A percentile compares a stretch with the other conserved stretches of the same genome.
Evolutionary conservation across 2,888 invertebrate genomes (phyloP).

Genomic region (Torymus texanus): DNA sequence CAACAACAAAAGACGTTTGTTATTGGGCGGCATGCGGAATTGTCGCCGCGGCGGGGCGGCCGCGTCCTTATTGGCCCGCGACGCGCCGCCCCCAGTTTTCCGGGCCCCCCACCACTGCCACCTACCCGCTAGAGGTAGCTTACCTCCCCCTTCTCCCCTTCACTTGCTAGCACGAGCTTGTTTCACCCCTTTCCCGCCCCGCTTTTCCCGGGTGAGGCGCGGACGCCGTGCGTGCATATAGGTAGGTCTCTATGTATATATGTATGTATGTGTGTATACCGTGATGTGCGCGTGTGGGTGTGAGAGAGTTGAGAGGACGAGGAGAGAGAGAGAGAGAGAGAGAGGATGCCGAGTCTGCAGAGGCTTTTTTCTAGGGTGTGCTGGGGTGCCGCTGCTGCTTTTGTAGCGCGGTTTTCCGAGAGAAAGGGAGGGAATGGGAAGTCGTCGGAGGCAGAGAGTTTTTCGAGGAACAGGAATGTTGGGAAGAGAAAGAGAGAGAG

Average conservation of each 20-base stretch:
- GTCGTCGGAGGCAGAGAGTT: too few species aligned
- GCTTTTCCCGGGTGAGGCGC: constrained; percentile 48
- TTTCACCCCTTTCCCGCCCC: constrained; percentile 56
- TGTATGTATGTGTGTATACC: too few species aligned
- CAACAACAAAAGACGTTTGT: constrained; percentile 75
- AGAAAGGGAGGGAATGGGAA: too few species aligned
- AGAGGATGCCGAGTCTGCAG: too few species aligned
- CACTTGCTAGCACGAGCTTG: constrained; percentile 53
- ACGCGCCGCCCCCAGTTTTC: constrained; percentile 53
- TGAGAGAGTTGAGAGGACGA: background rate
- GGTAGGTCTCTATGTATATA: too few species aligned
- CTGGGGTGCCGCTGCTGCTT: too few species aligned
- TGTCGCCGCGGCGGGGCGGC: constrained; percentile 39
- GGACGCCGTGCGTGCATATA: background rate
- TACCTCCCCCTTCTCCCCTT: constrained; percentile 22
- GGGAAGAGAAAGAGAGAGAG: too few species aligned
- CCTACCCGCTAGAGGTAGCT: constrained; percentile 60
- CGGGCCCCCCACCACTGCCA: constrained; percentile 45
- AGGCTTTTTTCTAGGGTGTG: too few species aligned
- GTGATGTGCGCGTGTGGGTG: too few species aligned
- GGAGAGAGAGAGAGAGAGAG: too few species aligned
- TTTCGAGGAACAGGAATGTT: too few species aligned
- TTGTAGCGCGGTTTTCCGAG: too few species aligned
- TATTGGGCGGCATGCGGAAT: constrained; percentile 71
- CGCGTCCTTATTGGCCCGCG: constrained; percentile 52